phyloP scores from a whole-genome alignment of 2,113 vertebrate genomes.

The Kobus ellipsiprymnus region DNA sequence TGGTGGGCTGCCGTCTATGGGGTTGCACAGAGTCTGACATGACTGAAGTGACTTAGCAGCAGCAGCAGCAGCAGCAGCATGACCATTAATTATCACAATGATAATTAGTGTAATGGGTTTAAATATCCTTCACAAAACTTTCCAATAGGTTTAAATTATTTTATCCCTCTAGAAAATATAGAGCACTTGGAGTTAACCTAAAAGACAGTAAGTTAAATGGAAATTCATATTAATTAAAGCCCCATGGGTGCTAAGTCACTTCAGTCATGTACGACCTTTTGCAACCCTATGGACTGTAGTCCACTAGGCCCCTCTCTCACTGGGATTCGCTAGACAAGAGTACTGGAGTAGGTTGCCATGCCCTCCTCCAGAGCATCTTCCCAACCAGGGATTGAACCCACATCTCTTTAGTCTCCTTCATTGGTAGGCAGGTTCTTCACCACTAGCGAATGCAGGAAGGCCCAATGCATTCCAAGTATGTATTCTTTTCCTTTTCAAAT shows the following conservation, averaged over 20 bases:
- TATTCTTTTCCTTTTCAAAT: background rate
- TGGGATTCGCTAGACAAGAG: background rate
- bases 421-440: background rate
- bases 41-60: too few species aligned
- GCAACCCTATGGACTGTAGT: background rate
- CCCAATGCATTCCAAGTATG: background rate
- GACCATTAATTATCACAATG: background rate
- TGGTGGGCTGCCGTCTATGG: too few species aligned
- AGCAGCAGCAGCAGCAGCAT: too few species aligned
- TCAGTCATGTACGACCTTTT: background rate
- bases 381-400: background rate
- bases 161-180: background rate
- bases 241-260: background rate
- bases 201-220: background rate
- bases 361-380: background rate
- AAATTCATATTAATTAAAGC: background rate
- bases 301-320: background rate
- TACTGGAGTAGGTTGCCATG: background rate
- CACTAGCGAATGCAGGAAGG: background rate
- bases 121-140: background rate
- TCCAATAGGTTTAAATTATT: background rate
- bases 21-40: too few species aligned
- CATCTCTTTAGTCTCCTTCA: background rate
- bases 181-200: background rate
- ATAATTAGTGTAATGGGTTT: background rate